Evolutionary conservation across 2,797 vertebrate species (phyloP).

Genomic region (Melanogrammus aeglefinus): DNA sequence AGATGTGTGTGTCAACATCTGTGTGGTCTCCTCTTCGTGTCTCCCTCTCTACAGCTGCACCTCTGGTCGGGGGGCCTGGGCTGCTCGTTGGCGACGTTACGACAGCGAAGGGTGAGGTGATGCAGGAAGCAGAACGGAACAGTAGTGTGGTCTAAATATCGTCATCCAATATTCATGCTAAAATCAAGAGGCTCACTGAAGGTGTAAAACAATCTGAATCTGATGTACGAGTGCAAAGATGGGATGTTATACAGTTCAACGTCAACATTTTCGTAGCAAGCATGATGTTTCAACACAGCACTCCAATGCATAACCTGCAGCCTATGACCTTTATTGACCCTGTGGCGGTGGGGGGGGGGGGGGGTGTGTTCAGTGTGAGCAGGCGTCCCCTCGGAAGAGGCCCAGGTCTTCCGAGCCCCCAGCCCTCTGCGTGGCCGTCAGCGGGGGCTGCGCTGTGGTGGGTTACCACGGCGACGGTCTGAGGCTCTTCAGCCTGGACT

Average conservation of each 20-base stretch:
- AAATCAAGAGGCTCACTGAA: neutral
- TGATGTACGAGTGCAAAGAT: neutral
- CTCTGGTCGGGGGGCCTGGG: constrained; percentile 85
- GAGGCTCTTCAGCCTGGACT: constrained; percentile 68
- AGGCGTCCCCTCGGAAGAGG: constrained; percentile 54
- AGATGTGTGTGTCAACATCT: neutral
- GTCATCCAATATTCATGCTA: neutral
- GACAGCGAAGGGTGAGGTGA: constrained; percentile 51
- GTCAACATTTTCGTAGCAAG: too few species aligned
- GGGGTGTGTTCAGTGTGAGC: constrained; percentile 15
- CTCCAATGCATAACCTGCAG: too few species aligned
- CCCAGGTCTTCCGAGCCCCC: constrained; percentile 40
- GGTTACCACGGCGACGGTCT: constrained; percentile 78
- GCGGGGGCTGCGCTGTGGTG: constrained; percentile 65
- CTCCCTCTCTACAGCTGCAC: constrained; percentile 69
- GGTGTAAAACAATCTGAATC: too few species aligned
- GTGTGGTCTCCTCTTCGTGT: constrained; percentile 10
- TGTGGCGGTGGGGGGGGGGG: too few species aligned
- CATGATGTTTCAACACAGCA: too few species aligned
- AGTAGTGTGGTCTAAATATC: neutral
- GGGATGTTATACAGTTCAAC: neutral
- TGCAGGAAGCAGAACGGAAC: neutral
- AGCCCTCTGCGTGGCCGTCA: constrained; percentile 76
- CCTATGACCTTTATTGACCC: too few species aligned
- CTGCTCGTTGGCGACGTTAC: constrained; percentile 52